Conservation (phyloP, 2,888 invertebrate species). For the Myopa tessellatipennis region DNA sequence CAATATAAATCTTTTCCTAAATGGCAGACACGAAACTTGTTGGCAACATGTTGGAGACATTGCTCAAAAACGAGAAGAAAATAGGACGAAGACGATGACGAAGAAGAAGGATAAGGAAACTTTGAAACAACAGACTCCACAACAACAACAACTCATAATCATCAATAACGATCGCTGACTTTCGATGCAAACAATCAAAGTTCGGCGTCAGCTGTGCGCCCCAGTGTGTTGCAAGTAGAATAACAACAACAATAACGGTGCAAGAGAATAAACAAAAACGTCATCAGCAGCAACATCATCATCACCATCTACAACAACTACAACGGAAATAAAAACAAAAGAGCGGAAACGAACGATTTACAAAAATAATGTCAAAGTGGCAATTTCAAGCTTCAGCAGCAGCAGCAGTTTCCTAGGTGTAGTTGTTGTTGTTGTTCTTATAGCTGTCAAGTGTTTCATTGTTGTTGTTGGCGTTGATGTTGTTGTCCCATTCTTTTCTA, state of each 20-base stretch:
- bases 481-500: background rate
- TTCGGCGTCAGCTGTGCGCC: constrained; percentile 29
- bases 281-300: no score
- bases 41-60: background rate
- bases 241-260: constrained; percentile 3
- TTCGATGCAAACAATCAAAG: constrained; percentile 20
- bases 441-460: no score
- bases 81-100: background rate
- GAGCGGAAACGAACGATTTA: background rate
- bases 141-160: constrained; percentile 25
- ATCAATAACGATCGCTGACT: constrained; percentile 35
- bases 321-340: background rate
- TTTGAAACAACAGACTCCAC: background rate
- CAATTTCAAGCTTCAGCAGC: constrained; percentile 31
- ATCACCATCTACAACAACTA: background rate
- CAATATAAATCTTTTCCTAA: background rate
- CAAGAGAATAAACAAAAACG: constrained; percentile 3
- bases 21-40: background rate
- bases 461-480: no score
- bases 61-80: background rate
- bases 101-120: background rate
- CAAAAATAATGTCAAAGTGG: constrained; percentile 20
- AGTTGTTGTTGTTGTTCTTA: background rate
- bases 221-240: background rate
- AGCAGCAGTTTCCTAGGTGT: background rate